Evolutionary conservation across 2,113 vertebrate genomes (phyloP).

Genomic region (Grallaria varia): DNA sequence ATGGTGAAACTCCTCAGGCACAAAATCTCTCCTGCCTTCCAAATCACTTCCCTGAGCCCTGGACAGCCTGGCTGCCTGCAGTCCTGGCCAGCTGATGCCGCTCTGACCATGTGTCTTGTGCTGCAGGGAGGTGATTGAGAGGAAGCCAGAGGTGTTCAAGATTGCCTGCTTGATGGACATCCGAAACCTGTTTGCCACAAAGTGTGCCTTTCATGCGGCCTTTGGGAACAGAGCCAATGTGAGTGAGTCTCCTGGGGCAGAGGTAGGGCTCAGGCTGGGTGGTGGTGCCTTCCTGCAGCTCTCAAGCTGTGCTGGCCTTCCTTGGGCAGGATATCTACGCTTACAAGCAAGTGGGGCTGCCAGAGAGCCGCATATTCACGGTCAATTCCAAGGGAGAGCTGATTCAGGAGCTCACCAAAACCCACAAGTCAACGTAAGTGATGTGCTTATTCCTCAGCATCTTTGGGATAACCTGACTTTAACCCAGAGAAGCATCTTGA

Average conservation of each 20-base stretch:
- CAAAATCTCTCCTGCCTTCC: background rate
- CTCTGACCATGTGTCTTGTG: background rate
- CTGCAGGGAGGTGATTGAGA: conserved; percentile 92
- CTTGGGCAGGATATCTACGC: conserved; percentile 78
- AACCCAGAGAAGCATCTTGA: background rate
- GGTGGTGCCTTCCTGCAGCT: background rate
- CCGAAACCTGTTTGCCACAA: conserved; percentile 79
- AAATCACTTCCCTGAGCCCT: background rate
- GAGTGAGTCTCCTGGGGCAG: background rate
- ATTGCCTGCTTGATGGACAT: conserved; percentile 89
- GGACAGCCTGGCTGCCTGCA: background rate
- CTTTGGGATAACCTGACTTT: background rate
- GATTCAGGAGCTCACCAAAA: conserved; percentile 84
- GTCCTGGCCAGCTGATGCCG: background rate
- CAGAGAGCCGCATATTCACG: conserved; percentile 85
- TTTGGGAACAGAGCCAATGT: conserved; percentile 92
- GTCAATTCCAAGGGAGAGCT: conserved; percentile 93
- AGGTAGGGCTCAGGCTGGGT: background rate
- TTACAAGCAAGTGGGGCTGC: conserved; percentile 87
- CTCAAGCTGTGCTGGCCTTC: background rate
- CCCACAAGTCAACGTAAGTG: conserved; percentile 88
- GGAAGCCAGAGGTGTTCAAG: conserved; percentile 94
- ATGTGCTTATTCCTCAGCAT: background rate
- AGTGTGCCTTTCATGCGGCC: conserved; percentile 86
- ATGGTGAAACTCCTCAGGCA: background rate